Evolutionary conservation across 2,113 vertebrate genomes (phyloP).

Genomic region (Rhynchomys soricoides): DNA sequence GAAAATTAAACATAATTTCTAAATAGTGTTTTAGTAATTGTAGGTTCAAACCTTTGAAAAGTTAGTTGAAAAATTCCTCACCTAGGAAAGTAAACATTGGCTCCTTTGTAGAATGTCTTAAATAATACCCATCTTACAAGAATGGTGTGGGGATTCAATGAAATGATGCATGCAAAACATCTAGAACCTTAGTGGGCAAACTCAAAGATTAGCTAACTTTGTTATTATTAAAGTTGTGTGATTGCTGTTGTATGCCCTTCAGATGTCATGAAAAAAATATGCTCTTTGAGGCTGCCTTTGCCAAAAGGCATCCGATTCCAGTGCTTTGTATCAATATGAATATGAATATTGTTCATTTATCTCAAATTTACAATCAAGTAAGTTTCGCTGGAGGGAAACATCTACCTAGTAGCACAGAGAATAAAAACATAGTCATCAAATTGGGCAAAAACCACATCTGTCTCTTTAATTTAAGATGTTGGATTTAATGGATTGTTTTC

Average conservation of each 20-base stretch:
- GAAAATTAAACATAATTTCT: slow-evolving; percentile 39
- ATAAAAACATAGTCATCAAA: slow-evolving; percentile 54
- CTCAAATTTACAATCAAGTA: slow-evolving; percentile 74
- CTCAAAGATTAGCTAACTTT: slow-evolving; percentile 18
- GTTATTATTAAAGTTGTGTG: neutral
- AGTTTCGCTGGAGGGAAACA: slow-evolving; percentile 59
- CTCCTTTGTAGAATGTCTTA: slow-evolving; percentile 1
- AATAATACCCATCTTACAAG: neutral
- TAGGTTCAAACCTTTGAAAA: slow-evolving; percentile 47
- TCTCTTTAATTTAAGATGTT: slow-evolving; percentile 66
- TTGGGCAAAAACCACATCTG: slow-evolving; percentile 54
- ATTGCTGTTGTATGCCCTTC: neutral
- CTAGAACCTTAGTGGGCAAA: neutral
- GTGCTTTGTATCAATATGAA: slow-evolving; percentile 55
- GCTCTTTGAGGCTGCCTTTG: slow-evolving; percentile 53
- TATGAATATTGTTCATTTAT: slow-evolving; percentile 66
- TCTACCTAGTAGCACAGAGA: slow-evolving; percentile 43
- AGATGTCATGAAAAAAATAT: slow-evolving; percentile 51
- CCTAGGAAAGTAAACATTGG: neutral
- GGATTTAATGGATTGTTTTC: slow-evolving; percentile 59
- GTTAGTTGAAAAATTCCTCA: slow-evolving; percentile 11
- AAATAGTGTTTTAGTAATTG: slow-evolving; percentile 35
- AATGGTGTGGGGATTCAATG: neutral
- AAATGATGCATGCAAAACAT: neutral
- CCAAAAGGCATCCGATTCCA: slow-evolving; percentile 40